Evolutionary conservation across 2,888 invertebrate genomes (phyloP), one percentile per base, ranked within the genome.

Genomic region (Lithophane socia): DNA sequence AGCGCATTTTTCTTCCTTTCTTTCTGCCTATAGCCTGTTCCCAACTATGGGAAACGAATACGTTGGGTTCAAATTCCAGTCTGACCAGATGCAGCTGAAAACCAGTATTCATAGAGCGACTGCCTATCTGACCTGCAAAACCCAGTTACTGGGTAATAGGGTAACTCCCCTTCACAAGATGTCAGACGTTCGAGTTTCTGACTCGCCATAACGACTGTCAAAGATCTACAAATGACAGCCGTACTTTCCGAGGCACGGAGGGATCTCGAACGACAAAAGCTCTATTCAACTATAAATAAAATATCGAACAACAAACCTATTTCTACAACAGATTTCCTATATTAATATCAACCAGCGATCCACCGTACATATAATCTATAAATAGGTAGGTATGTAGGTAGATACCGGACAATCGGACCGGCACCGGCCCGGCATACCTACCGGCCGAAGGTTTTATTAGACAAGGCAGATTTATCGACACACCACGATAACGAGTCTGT

Each of bases 401-500:
- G 67, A 21, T 21, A 44, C 52, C 66, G 81, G 85, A 84, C 82
- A 83, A 84, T 84, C 76, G 66, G 69, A 21, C 37, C 71, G 61
- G 69, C 70, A 47, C 56, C 68, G 56, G 69, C 70, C 24, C 56
- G 56, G 65, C 21, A 64, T 3, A 29, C n/a, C n/a, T 24, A 47
- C 79, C 58, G 58, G 49, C 71, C 54, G 52, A 73, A 61, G 69
- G 79, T 76, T 88, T 87, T 88, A 86, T 88, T 88, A 83, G 79
- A 83, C 86, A 80, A 24, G 64, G 29, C 77, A 70, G 84, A 88
- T 88, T 88, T 88, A 88, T 88, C 52, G 86, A 84, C 77, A 76
- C 64, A 49, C 69, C 63, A 68, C 67, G 52, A 60, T 71, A 79
- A 69, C 69, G 76, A 79, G 61, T 12, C 47, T 54, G 47, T 24